A percentile compares a stretch with the other conserved stretches of the same genome.
phyloP scores from a whole-genome alignment of 2,888 invertebrate genomes.

The Nowickia ferox region DNA sequence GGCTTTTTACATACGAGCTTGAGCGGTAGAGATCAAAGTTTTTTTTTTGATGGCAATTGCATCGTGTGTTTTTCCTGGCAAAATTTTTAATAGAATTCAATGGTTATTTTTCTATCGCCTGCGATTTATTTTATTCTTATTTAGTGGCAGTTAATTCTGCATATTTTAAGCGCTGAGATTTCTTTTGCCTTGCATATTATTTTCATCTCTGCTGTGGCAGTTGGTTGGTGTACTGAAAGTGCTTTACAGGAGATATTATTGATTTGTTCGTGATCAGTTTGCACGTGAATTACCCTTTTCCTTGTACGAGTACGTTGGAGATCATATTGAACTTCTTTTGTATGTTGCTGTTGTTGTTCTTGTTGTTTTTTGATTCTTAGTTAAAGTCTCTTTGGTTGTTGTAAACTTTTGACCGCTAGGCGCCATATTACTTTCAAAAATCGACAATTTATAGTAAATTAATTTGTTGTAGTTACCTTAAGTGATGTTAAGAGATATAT shows the following conservation, averaged over 20 bases:
- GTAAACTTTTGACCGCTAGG: slow-evolving; percentile 77
- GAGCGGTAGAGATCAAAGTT: slow-evolving; percentile 61
- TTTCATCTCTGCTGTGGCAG: slow-evolving; percentile 49
- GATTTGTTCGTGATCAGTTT: slow-evolving; percentile 74
- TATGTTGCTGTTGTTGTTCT: slow-evolving; percentile 19
- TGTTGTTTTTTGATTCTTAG: not conserved
- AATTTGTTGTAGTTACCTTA: slow-evolving; percentile 73
- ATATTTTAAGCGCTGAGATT: slow-evolving; percentile 46
- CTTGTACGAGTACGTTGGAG: slow-evolving; percentile 10
- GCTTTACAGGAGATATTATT: slow-evolving; percentile 63
- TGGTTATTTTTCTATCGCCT: slow-evolving; percentile 81
- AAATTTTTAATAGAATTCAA: slow-evolving; percentile 81
- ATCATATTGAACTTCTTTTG: slow-evolving; percentile 32
- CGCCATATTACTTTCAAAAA: slow-evolving; percentile 77
- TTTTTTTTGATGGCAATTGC: slow-evolving; percentile 26
- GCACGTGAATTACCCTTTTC: slow-evolving; percentile 70
- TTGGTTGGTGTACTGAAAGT: slow-evolving; percentile 10
- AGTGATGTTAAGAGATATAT: slow-evolving; percentile 64
- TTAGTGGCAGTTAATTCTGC: slow-evolving; percentile 70
- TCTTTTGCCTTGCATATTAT: slow-evolving; percentile 68
- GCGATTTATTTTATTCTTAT: slow-evolving; percentile 80
- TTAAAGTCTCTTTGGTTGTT: slow-evolving; percentile 27
- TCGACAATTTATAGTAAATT: slow-evolving; percentile 72
- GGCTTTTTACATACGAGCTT: slow-evolving; percentile 75
- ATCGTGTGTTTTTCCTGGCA: slow-evolving; percentile 63